Base-by-base conservation (phyloP, 2,113 vertebrate genomes). In the Bubalus kerabau region DNA sequence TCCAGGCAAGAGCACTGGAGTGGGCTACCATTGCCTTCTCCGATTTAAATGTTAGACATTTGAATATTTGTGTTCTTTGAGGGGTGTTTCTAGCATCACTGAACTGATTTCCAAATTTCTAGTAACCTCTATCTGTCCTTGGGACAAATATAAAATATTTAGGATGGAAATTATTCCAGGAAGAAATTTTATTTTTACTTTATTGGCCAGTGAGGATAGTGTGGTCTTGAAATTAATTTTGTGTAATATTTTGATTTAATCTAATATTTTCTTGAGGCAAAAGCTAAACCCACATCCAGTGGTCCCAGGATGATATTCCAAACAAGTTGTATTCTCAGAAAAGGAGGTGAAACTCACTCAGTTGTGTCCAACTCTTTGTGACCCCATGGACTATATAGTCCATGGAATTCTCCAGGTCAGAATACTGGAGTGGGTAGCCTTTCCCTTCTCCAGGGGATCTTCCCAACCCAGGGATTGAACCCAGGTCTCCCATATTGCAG, bases 231-330 rank as follows among this genome's bases (percentile, higher is more conserved):
- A 97, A 93, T 84, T 94, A 97, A 96, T 59, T 93, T 80, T 91
- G 40, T 89, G 9, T 67, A 74, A 84, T 83, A 74, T 57, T 95
- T 93, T 97, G 30, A 92, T 9, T 96, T 96, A 83, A 96, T 76
- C 16, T 88, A 80, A 57, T 93, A 91, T 78, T 91, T 97, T 98
- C 76, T 93, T 86, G 56, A 98, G 57, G 57, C 62, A 96, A 93
- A 97, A 82, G 19, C 24, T 90, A 93, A 97, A 56, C 5, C 14
- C 13, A 80, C 1, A 91, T 83, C 32, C 57, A 48, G 21, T 19
- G 21, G 23, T 28, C 36, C 46, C 46, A 62, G 46, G 21, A 81
- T 91, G 50, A 56, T 93, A 85, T 17, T 50, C 6, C 4, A 80
- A 50, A 59, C 87, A 46, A 71, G 7, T 24, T 32, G 17, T 13